phyloP scores from a whole-genome alignment of 2,113 vertebrate species.

The Mellivora capensis region DNA sequence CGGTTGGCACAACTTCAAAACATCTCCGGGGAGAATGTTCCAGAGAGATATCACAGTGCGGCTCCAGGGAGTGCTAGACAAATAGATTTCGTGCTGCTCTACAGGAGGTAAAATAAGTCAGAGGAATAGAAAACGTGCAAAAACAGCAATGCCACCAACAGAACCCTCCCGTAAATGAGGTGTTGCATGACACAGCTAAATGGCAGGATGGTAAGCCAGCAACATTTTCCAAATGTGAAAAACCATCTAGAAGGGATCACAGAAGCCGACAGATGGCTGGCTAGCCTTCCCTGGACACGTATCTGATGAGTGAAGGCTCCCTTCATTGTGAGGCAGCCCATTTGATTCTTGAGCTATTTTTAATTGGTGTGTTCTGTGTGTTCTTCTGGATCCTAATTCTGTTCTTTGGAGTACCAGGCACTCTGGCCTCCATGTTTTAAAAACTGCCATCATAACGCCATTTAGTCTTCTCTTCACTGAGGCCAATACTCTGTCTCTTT shows the following conservation, averaged over 20 bases:
- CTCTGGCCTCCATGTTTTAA: background rate
- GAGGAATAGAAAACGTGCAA: slow-evolving; percentile 34
- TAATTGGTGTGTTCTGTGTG: background rate
- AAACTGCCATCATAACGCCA: background rate
- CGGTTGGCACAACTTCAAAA: slow-evolving; percentile 61
- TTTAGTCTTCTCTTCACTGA: background rate
- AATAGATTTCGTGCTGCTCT: slow-evolving; percentile 38
- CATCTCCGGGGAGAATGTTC: slow-evolving; percentile 52
- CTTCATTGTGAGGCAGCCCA: background rate
- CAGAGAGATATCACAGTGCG: slow-evolving; percentile 19
- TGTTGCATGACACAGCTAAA: background rate
- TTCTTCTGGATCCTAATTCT: background rate
- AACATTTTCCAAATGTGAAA: slow-evolving; percentile 16
- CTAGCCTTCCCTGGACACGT: background rate
- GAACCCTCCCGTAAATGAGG: slow-evolving; percentile 51
- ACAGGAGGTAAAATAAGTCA: slow-evolving; percentile 12
- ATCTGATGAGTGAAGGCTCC: background rate
- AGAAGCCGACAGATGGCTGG: background rate
- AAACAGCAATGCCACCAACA: slow-evolving; percentile 10
- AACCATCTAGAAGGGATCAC: background rate
- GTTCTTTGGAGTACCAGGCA: background rate
- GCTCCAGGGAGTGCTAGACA: slow-evolving; percentile 46
- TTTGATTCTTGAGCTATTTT: background rate
- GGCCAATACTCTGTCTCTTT: background rate
- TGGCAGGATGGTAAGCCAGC: background rate